phyloP scores from a whole-genome alignment of 2,113 vertebrate species.

The Cheilinus undulatus region DNA sequence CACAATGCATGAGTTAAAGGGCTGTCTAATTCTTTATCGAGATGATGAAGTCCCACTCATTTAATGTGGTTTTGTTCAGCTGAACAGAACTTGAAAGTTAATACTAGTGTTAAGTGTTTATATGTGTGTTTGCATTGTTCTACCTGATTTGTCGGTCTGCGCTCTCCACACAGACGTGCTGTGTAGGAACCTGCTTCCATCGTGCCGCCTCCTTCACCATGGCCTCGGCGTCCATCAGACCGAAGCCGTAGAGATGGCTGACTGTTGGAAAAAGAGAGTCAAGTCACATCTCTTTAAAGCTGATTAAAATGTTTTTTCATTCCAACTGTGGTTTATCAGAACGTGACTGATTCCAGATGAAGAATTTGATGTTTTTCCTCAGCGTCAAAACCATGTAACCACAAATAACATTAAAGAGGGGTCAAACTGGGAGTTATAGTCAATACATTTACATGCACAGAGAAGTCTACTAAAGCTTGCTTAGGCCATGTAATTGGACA shows the following conservation, averaged over 20 bases:
- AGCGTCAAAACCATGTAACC: not conserved
- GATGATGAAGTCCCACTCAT: too few relatives aligned
- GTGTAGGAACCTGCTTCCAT: conserved; percentile 94
- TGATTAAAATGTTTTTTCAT: not conserved
- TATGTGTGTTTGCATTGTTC: conserved; percentile 11
- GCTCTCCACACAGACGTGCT: conserved; percentile 96
- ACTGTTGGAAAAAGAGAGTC: conserved; percentile 65
- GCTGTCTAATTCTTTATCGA: too few relatives aligned
- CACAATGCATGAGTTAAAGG: too few relatives aligned
- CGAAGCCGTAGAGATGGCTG: conserved; percentile 94
- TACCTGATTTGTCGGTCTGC: conserved; percentile 98
- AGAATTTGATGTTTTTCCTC: not conserved
- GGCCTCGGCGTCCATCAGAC: conserved; percentile 98
- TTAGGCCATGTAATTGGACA: too few relatives aligned
- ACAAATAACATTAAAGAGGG: not conserved
- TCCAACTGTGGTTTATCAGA: not conserved
- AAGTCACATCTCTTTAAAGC: not conserved
- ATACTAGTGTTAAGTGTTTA: not conserved
- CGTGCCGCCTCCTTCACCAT: conserved; percentile 98
- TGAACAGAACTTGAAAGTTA: too few relatives aligned
- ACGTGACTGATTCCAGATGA: not conserved
- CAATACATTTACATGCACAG: too few relatives aligned
- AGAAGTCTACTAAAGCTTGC: too few relatives aligned
- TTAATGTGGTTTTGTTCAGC: too few relatives aligned
- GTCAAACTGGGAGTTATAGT: too few relatives aligned